These are phyloP conservation scores for Bettongia penicillata DNA, from an alignment of 2,113 vertebrate genomes.

Conservation along the genomic window DNA sequence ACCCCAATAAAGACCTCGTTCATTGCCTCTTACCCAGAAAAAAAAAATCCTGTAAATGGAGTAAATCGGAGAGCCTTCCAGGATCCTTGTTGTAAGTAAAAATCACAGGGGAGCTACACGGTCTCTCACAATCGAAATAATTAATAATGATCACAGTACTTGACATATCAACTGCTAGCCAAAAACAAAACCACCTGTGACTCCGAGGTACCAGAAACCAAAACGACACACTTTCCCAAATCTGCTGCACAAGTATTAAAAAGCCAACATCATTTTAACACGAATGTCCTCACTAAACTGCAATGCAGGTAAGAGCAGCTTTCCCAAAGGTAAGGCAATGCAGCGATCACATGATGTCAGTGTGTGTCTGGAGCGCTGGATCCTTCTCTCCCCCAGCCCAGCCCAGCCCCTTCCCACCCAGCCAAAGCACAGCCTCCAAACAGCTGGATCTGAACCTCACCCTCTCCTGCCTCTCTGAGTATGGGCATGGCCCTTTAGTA, in stretches of 20 bases:
- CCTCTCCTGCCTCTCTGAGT: neutral
- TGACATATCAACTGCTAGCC: slow-evolving; percentile 22
- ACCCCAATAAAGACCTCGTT: slow-evolving; percentile 23
- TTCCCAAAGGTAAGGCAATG: slow-evolving; percentile 42
- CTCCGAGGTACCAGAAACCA: slow-evolving; percentile 37
- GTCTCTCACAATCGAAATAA: slow-evolving; percentile 43
- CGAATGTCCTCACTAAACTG: slow-evolving; percentile 46
- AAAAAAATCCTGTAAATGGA: slow-evolving; percentile 35
- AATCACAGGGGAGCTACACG: slow-evolving; percentile 28
- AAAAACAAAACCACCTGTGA: slow-evolving; percentile 17
- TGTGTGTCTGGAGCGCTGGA: neutral
- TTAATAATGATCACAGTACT: slow-evolving; percentile 30
- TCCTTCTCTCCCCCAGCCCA: slow-evolving; percentile 3
- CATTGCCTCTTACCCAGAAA: slow-evolving; percentile 13
- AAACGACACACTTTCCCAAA: slow-evolving; percentile 55
- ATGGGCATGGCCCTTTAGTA: neutral
- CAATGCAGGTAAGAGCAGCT: slow-evolving; percentile 23
- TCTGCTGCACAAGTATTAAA: slow-evolving; percentile 21
- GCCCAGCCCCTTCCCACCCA: neutral
- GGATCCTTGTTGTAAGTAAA: slow-evolving; percentile 45
- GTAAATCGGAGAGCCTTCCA: slow-evolving; percentile 48
- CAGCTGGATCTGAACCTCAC: neutral
- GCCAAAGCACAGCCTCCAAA: neutral
- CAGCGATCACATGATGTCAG: slow-evolving; percentile 28
- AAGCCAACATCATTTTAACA: slow-evolving; percentile 37